phyloP scores from a whole-genome alignment of 2,888 invertebrate species.

The Peribatodes rhomboidaria region DNA sequence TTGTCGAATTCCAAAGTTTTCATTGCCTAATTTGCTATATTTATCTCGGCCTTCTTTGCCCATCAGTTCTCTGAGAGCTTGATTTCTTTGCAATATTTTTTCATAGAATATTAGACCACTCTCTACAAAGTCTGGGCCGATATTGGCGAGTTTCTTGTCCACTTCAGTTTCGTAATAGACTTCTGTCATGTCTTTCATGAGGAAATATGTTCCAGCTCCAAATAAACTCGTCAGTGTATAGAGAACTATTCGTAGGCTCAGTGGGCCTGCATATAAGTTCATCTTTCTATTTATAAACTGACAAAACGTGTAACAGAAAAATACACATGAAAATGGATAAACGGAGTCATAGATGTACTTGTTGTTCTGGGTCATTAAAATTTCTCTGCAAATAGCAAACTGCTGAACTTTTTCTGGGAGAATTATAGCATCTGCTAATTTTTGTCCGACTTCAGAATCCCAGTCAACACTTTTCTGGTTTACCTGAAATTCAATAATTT shows the following conservation, averaged over 20 bases:
- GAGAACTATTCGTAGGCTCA: conserved; percentile 69
- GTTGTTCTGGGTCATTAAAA: conserved; percentile 87
- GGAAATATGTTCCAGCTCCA: conserved; percentile 87
- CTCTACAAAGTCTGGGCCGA: conserved; percentile 88
- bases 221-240: conserved; percentile 87
- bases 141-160: conserved; percentile 87
- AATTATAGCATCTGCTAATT: conserved; percentile 89
- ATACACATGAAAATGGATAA: conserved; percentile 79
- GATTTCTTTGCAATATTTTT: conserved; percentile 90
- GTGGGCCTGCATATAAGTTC: conserved; percentile 85
- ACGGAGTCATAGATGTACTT: conserved; percentile 86
- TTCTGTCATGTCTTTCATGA: conserved; percentile 89
- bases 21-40: conserved; percentile 90
- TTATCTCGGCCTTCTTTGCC: conserved; percentile 87
- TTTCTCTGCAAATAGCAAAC: conserved; percentile 92
- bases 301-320: conserved; percentile 83
- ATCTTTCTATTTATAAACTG: conserved; percentile 82
- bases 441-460: conserved; percentile 87
- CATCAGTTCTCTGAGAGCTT: conserved; percentile 89
- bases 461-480: conserved; percentile 88
- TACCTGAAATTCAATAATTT: conserved; percentile 75
- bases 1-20: conserved; percentile 88
- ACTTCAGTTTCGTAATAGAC: conserved; percentile 87
- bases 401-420: conserved; percentile 92
- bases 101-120: conserved; percentile 93